Evolutionary conservation across 1,140 invertebrate genomes (phyloP), one percentile per base, ranked within the genome.

Genomic region (Telenomus remus): DNA sequence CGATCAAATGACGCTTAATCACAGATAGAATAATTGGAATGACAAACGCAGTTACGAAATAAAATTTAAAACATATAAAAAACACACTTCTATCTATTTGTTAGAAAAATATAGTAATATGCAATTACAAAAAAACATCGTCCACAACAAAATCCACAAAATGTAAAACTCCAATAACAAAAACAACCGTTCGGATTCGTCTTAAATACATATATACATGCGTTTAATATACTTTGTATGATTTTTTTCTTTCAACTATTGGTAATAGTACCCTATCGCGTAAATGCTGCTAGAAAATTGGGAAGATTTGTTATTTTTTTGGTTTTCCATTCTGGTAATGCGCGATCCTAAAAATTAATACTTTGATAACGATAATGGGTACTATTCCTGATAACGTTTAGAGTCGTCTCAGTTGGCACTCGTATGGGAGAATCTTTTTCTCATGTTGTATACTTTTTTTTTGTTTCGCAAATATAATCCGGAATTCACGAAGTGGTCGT

Each of bases 221-320:
- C 47, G 15, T 42, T 63, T 63, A 68, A 57, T 65, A 66, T 70
- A 69, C 69, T 59, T 65, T 47, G 69, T 47, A 47, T n/a, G n/a
- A n/a, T 47, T 72, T 64, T 59, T 63, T 50, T 13, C 42, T 61
- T 72, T 54, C 54, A 73, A 69, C 60, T 73, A 61, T 48, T 79
- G 66, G 19, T 65, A 79, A 79, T 70, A 76, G 78, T 79, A 79
- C 73, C 73, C 73, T 76, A 76, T 79, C 70, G 78, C 73, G 59
- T 63, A 79, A 74, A 79, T 64, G 57, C 73, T 79, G 69, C 78
- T 76, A 79, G 78, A 79, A 79, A 79, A 76, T 73, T 79, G 73
- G 69, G 56, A 74, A 74, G 66, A 56, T 78, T 74, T 39, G 1
- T 39, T 11, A 4, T 39, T 27, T 27, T 27, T 27, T 27, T n/a